These are phyloP conservation scores for Arremon brunneinucha DNA, from an alignment of 2,797 vertebrate species.

Conservation along the genomic window DNA sequence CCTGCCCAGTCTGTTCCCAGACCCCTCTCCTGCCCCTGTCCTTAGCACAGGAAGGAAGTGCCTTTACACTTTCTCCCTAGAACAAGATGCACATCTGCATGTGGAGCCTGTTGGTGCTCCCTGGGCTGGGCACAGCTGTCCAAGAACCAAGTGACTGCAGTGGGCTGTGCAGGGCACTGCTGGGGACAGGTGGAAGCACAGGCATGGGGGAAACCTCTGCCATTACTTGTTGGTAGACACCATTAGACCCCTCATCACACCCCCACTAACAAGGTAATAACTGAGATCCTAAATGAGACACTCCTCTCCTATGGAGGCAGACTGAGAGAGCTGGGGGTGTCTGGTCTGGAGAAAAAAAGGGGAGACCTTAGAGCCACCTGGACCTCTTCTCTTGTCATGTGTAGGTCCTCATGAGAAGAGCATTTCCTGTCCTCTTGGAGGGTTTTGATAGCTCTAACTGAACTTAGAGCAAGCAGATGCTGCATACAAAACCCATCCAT, in stretches of 20 bases:
- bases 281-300: not conserved
- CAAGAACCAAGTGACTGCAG: not conserved
- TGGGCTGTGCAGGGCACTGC: fast-evolving
- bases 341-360: not conserved
- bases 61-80: not conserved
- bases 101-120: not conserved
- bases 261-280: fast-evolving
- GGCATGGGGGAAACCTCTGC: not conserved
- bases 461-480: not conserved
- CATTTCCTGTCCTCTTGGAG: not conserved
- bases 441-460: not conserved
- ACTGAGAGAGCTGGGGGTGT: not conserved
- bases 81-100: not conserved
- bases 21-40: not conserved
- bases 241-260: not conserved
- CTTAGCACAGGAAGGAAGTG: not conserved
- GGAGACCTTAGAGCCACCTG: not conserved
- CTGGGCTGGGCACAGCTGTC: not conserved
- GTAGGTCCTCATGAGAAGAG: not conserved
- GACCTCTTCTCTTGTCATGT: not conserved
- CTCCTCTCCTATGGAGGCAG: not conserved
- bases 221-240: not conserved
- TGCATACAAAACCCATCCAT: not conserved
- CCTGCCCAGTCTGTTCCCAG: not conserved
- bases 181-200: not conserved